These are phyloP conservation scores for Pseudomyrmex pallidus DNA, from an alignment of 1,140 invertebrate species.

Conservation along the genomic window DNA sequence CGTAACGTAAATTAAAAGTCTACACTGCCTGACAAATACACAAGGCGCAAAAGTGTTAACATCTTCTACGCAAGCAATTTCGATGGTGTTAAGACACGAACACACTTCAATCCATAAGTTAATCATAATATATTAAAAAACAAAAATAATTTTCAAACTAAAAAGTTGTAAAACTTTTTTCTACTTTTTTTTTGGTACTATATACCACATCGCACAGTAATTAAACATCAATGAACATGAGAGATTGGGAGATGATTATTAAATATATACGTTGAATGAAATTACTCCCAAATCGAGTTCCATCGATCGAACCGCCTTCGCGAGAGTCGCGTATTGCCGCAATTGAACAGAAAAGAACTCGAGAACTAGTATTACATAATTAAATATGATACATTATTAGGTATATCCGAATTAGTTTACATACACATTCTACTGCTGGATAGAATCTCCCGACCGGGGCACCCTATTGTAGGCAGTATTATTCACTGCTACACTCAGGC, in stretches of 20 bases:
- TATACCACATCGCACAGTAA: too few relatives aligned
- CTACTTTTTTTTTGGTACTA: too few relatives aligned
- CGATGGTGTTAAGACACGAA: background rate
- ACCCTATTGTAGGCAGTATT: constrained; percentile 84
- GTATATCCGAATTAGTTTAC: constrained; percentile 85
- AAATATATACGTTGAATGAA: background rate
- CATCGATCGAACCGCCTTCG: constrained; percentile 63
- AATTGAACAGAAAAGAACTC: constrained; percentile 69
- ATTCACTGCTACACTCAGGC: constrained; percentile 84
- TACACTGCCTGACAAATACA: background rate
- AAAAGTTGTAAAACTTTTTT: too few relatives aligned
- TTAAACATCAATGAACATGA: too few relatives aligned
- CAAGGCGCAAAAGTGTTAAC: background rate
- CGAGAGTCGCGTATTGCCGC: constrained; percentile 69
- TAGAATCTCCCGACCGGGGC: constrained; percentile 83
- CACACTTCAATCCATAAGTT: too few relatives aligned
- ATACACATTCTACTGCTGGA: constrained; percentile 85
- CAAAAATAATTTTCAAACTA: too few relatives aligned
- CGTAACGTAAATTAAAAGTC: background rate
- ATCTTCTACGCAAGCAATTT: constrained; percentile 20
- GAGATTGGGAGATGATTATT: too few relatives aligned
- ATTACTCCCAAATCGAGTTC: constrained; percentile 67
- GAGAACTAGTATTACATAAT: constrained; percentile 72
- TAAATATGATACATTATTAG: constrained; percentile 79
- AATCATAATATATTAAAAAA: too few relatives aligned